Evolutionary conservation across 2,888 invertebrate species (phyloP).

Genomic region (Maniola hyperantus): DNA sequence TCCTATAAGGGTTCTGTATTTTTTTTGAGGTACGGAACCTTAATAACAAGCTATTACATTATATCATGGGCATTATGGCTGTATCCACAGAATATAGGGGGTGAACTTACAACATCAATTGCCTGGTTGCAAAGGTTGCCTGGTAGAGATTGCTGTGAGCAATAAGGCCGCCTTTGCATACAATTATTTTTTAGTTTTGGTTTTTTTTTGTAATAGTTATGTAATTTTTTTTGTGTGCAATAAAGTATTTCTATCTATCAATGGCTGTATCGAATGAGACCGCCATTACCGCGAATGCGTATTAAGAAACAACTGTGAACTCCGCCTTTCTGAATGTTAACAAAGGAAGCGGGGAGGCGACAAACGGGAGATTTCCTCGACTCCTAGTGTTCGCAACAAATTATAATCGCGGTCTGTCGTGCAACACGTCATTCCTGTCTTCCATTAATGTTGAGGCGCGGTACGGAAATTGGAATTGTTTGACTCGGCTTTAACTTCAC

Average conservation of each 20-base stretch:
- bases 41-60: not conserved
- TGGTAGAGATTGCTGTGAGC: too few species aligned
- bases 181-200: too few species aligned
- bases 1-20: too few species aligned
- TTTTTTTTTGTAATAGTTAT: too few species aligned
- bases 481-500: not conserved
- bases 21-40: too few species aligned
- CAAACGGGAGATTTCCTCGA: conserved; percentile 50
- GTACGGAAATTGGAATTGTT: conserved; percentile 25
- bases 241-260: too few species aligned
- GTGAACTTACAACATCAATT: too few species aligned
- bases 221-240: too few species aligned
- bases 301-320: conserved; percentile 49
- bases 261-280: not conserved
- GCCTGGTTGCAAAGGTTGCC: too few species aligned
- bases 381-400: conserved; percentile 35
- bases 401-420: conserved; percentile 36
- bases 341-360: conserved; percentile 54
- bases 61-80: too few species aligned
- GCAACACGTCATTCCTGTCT: conserved; percentile 34
- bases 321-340: conserved; percentile 58
- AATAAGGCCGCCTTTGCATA: too few species aligned
- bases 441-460: conserved; percentile 20
- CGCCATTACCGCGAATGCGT: conserved; percentile 27
- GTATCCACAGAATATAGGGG: too few species aligned